phyloP scores from a whole-genome alignment of 30 jellyfish, hydroid and myxozoan genomes.

The Hydra vulgaris region DNA sequence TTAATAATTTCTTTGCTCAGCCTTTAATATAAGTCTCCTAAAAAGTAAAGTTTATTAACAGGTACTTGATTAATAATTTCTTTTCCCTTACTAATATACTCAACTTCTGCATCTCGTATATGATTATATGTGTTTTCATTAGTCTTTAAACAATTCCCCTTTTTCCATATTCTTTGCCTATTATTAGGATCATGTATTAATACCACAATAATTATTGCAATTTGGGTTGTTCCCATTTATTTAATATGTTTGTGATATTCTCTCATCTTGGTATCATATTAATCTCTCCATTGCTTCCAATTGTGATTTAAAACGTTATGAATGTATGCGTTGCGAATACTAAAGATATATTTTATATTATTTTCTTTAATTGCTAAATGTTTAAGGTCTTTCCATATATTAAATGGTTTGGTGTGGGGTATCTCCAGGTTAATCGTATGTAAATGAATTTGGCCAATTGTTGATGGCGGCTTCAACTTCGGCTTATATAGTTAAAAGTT shows the following conservation, averaged over 20 bases:
- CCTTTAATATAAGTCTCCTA: not conserved
- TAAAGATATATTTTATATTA: too few relatives aligned
- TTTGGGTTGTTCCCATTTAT: not conserved
- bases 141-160: not conserved
- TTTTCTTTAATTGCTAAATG: too few relatives aligned
- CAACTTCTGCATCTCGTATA: not conserved
- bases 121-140: not conserved
- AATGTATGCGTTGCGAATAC: not conserved
- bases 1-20: not conserved
- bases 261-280: not conserved
- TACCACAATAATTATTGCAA: not conserved
- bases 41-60: not conserved
- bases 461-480: not conserved
- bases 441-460: not conserved
- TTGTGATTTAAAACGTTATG: not conserved
- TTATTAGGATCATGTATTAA: not conserved
- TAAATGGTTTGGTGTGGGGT: too few relatives aligned
- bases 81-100: not conserved
- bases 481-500: not conserved
- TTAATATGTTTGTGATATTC: not conserved
- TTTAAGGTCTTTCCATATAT: too few relatives aligned
- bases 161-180: not conserved
- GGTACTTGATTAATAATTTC: not conserved
- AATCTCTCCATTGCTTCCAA: not conserved
- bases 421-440: not conserved